Evolutionary conservation across 2,113 vertebrate species (phyloP), one percentile per base, ranked within the genome.

Genomic region (Corythoichthys haematopterus): DNA sequence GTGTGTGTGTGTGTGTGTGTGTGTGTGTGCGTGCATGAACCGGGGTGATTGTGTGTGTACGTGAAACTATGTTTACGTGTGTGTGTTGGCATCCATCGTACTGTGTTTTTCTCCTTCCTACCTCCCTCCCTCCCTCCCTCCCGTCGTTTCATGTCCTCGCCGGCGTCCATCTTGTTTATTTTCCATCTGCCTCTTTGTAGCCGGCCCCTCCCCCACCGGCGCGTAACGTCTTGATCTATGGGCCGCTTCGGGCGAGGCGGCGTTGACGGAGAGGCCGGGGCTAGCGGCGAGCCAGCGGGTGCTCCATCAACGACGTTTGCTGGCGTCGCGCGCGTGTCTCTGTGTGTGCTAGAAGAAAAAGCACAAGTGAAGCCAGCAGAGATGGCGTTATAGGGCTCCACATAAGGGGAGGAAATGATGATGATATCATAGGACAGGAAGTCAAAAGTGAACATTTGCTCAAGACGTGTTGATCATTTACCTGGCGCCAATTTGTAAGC

Each of bases 111-210:
- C 52, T 55, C 20, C 55, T 28, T 28, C 20, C 20, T 28, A 28
- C 20, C 20, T 28, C 20, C 20, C 20, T 28, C 20, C 20, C 20
- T 28, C 20, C 20, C 20, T 28, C 20, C 20, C 20, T 6, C 12
- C 55, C 13, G 33, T 57, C 55, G 55, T 57, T 57, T 57, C 36
- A 3, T 13, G 33, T 57, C 55, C 55, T 57, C 11, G 5, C 13
- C 33, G 33, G 55, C 55, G 33, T 57, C 55, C 55, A 57, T 57
- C 55, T 57, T 57, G 55, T 57, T 57, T 57, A 57, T 57, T 36
- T 57, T 56, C 35, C 33, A 28, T 14, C 33, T 33, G 35, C 55
- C 55, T 6, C 11, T 11, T 28, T 33, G 8, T 12, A 55, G 6
- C 16, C 6, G 5, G 2, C 20, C 33, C 4, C 55, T 11, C 55